phyloP scores from a whole-genome alignment of 2,797 vertebrate genomes.

The Microctenopoma lineatum region DNA sequence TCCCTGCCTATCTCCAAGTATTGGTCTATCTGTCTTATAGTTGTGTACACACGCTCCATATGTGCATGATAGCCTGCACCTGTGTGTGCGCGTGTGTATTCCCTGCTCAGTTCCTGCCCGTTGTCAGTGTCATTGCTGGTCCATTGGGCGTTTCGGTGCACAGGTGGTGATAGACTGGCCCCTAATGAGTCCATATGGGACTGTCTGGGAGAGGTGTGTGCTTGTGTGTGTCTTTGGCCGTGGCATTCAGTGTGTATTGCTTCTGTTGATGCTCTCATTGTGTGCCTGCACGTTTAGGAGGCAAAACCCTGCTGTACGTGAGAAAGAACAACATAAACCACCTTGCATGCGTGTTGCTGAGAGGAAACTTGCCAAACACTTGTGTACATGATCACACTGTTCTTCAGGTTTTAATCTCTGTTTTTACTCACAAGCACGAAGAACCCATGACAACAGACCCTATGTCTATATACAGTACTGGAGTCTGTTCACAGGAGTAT shows the following conservation, averaged over 20 bases:
- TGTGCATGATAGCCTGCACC: constrained; percentile 33
- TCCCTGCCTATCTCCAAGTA: constrained; percentile 38
- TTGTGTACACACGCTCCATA: constrained; percentile 37
- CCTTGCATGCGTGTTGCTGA: constrained; percentile 14
- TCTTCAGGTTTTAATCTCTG: constrained; percentile 29
- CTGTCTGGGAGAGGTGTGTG: constrained; percentile 72
- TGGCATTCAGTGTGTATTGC: constrained; percentile 32
- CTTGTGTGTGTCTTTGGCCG: constrained; percentile 29
- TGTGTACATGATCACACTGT: background rate
- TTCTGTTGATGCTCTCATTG: constrained; percentile 56
- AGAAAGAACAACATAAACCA: constrained; percentile 52
- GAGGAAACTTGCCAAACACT: constrained; percentile 30
- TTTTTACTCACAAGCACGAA: constrained; percentile 14
- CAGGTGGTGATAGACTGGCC: constrained; percentile 82
- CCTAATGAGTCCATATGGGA: constrained; percentile 84
- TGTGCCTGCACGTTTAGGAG: constrained; percentile 40
- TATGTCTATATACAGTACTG: background rate
- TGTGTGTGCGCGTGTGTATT: constrained; percentile 61
- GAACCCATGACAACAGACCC: constrained; percentile 29
- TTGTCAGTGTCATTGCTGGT: constrained; percentile 76
- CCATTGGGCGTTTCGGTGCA: constrained; percentile 75
- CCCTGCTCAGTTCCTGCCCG: constrained; percentile 71
- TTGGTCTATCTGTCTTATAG: constrained; percentile 41
- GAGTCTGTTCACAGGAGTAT: constrained; percentile 10
- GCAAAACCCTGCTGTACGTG: constrained; percentile 49